Evolutionary conservation across 2,888 invertebrate genomes (phyloP).

Genomic region (Bhutanitis thaidina): DNA sequence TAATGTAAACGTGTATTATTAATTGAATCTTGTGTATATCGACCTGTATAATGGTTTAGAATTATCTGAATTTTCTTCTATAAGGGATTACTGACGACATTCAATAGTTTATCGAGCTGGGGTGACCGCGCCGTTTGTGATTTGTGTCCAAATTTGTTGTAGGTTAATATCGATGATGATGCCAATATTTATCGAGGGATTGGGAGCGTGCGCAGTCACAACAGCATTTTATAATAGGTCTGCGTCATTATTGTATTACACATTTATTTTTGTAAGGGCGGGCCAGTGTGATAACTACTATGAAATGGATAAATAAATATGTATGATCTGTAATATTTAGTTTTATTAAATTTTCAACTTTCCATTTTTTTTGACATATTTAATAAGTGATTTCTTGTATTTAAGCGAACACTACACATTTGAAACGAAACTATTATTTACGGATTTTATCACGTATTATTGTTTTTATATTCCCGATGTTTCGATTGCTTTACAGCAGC

Average conservation of each 20-base stretch:
- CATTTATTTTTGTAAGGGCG: constrained; percentile 80
- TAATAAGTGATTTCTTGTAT: too few relatives aligned
- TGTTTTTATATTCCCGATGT: too few relatives aligned
- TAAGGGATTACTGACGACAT: constrained; percentile 64
- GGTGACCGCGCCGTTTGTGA: constrained; percentile 55
- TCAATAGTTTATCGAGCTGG: constrained; percentile 51
- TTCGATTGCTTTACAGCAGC: too few relatives aligned
- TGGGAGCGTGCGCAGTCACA: constrained; percentile 51
- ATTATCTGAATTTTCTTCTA: constrained; percentile 68
- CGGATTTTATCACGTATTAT: too few relatives aligned
- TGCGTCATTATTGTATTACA: constrained; percentile 76
- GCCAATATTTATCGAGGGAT: constrained; percentile 56
- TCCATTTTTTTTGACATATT: too few relatives aligned
- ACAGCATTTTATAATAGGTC: constrained; percentile 46
- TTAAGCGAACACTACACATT: too few relatives aligned
- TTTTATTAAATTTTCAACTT: constrained; percentile 29
- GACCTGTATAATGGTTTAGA: constrained; percentile 78
- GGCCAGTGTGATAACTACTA: constrained; percentile 81
- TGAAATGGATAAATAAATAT: constrained; percentile 79
- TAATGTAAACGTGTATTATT: constrained; percentile 72
- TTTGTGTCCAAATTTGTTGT: constrained; percentile 66
- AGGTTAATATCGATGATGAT: constrained; percentile 60
- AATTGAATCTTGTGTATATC: constrained; percentile 68
- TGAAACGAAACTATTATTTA: too few relatives aligned
- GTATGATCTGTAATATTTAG: constrained; percentile 79